Conservation (phyloP, 2,888 invertebrate species). For the Cephus nigrinus region DNA sequence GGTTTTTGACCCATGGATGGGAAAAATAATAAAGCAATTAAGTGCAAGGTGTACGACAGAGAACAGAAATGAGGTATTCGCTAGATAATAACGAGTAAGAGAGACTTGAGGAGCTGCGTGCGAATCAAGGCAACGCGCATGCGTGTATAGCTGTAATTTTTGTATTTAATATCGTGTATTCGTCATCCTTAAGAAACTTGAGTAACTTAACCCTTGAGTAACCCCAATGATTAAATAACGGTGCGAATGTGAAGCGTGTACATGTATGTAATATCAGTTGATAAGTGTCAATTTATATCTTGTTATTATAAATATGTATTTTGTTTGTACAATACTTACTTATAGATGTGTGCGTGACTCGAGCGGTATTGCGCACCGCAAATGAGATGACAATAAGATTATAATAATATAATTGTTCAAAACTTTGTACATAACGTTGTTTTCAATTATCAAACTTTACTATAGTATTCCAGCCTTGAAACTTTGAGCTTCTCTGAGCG, state of each 20-base stretch:
- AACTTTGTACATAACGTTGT: neutral
- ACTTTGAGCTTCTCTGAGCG: too few relatives aligned
- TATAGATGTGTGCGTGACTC: constrained; percentile 22
- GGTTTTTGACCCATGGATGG: too few relatives aligned
- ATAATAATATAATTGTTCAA: neutral
- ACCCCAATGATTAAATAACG: constrained; percentile 32
- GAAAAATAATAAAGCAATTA: too few relatives aligned
- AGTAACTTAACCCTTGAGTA: neutral
- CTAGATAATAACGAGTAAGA: too few relatives aligned
- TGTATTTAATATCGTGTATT: constrained; percentile 32
- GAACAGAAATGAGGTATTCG: too few relatives aligned
- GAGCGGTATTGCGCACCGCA: neutral
- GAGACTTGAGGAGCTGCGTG: too few relatives aligned
- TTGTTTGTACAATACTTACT: constrained; percentile 58
- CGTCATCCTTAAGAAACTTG: constrained; percentile 5
- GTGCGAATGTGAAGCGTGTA: constrained; percentile 53
- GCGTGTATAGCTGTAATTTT: constrained; percentile 29
- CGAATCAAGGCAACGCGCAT: neutral
- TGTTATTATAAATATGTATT: constrained; percentile 60
- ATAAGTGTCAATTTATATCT: constrained; percentile 54
- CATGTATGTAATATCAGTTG: constrained; percentile 52
- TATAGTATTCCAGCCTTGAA: too few relatives aligned
- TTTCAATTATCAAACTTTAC: too few relatives aligned
- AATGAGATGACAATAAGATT: neutral
- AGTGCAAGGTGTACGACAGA: too few relatives aligned